Percentiles rank a stretch among this genome's conserved stretches.
These are phyloP conservation scores for Electrona antarctica DNA, from an alignment of 2,113 vertebrate species.

Conservation along the genomic window DNA sequence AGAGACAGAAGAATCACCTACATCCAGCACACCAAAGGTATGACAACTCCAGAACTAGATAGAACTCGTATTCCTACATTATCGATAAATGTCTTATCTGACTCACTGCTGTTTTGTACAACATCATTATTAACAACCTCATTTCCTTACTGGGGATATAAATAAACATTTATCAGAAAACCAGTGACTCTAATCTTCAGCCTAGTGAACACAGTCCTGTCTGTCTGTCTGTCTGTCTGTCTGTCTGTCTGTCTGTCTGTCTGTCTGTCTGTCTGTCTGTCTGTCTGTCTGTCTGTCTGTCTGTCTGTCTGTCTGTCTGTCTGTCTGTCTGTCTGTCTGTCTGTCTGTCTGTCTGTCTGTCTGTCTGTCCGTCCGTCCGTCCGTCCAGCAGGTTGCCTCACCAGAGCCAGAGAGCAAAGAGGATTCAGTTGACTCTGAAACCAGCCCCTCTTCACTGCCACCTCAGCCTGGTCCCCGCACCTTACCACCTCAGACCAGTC, in stretches of 20 bases:
- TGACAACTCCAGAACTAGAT: background rate
- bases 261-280: background rate
- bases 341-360: background rate
- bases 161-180: background rate
- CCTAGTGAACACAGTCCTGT: background rate
- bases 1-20: constrained; percentile 48
- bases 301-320: background rate
- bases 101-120: too few species aligned
- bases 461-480: background rate
- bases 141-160: background rate
- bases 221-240: background rate
- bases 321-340: background rate
- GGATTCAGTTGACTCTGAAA: constrained; percentile 67
- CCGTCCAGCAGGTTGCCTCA: constrained; percentile 78
- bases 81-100: too few species aligned
- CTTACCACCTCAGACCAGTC: constrained; percentile 66
- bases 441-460: constrained; percentile 62
- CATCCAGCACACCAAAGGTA: constrained; percentile 66
- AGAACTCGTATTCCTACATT: background rate
- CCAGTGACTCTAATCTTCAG: background rate
- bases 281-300: background rate
- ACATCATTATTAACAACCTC: background rate
- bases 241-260: background rate
- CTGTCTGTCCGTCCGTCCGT: too few species aligned
- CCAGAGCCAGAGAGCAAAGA: constrained; percentile 83